Evolutionary conservation across 2,797 vertebrate species (phyloP).

Genomic region (Cossypha niveicapilla): DNA sequence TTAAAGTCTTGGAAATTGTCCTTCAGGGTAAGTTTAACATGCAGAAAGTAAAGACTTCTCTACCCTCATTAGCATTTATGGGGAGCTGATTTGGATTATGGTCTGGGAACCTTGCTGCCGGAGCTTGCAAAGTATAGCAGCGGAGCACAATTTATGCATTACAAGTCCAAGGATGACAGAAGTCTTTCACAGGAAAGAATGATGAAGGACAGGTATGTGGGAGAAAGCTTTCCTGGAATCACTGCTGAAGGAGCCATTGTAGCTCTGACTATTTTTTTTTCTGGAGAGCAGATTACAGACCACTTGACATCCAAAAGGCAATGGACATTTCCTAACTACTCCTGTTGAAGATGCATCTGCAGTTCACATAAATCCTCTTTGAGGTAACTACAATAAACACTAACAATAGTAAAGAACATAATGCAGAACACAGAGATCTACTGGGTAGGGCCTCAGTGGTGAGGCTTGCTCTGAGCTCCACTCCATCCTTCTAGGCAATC

Average conservation of each 20-base stretch:
- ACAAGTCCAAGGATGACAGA: neutral
- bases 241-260: neutral
- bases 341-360: neutral
- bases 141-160: neutral
- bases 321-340: neutral
- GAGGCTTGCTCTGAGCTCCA: neutral
- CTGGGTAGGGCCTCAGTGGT: neutral
- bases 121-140: neutral
- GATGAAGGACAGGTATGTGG: rapidly evolving
- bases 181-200: neutral
- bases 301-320: neutral
- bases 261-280: neutral
- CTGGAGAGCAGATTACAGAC: neutral
- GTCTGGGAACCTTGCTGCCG: neutral
- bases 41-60: neutral
- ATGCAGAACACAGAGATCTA: neutral
- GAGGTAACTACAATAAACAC: neutral
- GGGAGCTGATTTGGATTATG: neutral
- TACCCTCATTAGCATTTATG: neutral
- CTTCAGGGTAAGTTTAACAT: neutral
- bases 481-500: neutral
- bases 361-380: neutral
- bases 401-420: neutral
- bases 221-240: neutral
- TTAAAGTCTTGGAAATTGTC: neutral